Evolutionary conservation across 2,888 invertebrate genomes (phyloP).

Genomic region (Pachycephus smyrnensis): DNA sequence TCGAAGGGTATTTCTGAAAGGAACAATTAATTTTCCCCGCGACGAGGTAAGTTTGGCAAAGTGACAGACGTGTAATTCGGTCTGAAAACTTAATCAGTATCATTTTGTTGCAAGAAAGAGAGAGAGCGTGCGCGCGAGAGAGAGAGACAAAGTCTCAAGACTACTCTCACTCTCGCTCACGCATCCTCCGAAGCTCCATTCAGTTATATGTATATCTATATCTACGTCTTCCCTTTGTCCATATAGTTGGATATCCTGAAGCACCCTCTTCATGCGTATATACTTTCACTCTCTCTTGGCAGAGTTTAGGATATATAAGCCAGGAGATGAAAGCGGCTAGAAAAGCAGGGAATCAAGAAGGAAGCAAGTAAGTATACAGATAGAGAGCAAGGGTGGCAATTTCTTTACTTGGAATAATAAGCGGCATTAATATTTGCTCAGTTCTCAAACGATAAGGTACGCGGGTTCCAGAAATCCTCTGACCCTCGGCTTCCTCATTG

Average conservation of each 20-base stretch:
- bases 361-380: too few species aligned
- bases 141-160: neutral
- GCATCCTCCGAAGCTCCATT: neutral
- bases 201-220: too few species aligned
- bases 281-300: neutral
- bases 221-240: neutral
- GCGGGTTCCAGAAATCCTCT: constrained; percentile 27
- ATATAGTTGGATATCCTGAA: neutral
- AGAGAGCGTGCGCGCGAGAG: neutral
- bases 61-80: neutral
- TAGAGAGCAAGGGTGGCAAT: constrained; percentile 17
- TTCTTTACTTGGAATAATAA: constrained; percentile 44
- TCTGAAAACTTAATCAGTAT: neutral
- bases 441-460: constrained; percentile 43
- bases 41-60: neutral
- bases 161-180: neutral
- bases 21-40: neutral
- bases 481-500: constrained; percentile 32
- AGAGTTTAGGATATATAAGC: too few species aligned
- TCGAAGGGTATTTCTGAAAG: neutral
- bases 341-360: too few species aligned
- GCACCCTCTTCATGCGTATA: neutral
- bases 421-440: constrained; percentile 47
- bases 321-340: too few species aligned
- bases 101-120: neutral